These are phyloP conservation scores for Tipula confusa DNA, from an alignment of 2,888 invertebrate genomes.

Conservation along the genomic window DNA sequence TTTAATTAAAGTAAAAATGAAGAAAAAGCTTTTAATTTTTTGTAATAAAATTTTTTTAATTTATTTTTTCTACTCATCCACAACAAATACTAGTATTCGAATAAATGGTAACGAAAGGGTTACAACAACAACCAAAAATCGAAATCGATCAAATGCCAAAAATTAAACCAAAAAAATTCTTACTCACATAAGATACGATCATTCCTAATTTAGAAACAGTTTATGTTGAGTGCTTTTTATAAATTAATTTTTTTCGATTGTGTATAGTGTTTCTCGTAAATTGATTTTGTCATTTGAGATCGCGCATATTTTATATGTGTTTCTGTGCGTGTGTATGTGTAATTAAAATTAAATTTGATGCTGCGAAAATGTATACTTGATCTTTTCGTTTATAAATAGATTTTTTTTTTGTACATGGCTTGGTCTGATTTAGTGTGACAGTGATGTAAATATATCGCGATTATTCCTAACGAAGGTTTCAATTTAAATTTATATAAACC, in stretches of 20 bases:
- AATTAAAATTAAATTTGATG: neutral
- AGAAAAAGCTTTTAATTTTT: slow-evolving; percentile 25
- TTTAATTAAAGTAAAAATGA: slow-evolving; percentile 14
- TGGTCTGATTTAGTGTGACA: neutral
- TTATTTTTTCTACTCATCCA: neutral
- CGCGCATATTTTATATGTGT: neutral
- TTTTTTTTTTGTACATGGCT: neutral
- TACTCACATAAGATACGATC: neutral
- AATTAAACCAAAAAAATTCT: neutral
- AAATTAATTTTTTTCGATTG: neutral
- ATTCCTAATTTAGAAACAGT: slow-evolving; percentile 1
- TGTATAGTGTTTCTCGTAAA: neutral
- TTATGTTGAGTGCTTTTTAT: neutral
- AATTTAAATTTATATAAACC: neutral
- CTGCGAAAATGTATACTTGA: neutral
- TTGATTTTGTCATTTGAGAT: slow-evolving; percentile 20
- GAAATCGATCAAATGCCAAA: neutral
- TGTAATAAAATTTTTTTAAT: slow-evolving; percentile 3
- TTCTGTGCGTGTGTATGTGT: neutral
- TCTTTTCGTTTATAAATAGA: neutral
- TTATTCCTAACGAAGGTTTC: neutral
- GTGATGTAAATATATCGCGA: neutral
- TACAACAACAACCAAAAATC: neutral
- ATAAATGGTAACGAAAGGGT: too few relatives aligned
- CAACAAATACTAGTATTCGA: too few relatives aligned